Evolutionary conservation across 2,888 invertebrate species (phyloP), one percentile per base, ranked within the genome.

Genomic region (Pinctada fucata): DNA sequence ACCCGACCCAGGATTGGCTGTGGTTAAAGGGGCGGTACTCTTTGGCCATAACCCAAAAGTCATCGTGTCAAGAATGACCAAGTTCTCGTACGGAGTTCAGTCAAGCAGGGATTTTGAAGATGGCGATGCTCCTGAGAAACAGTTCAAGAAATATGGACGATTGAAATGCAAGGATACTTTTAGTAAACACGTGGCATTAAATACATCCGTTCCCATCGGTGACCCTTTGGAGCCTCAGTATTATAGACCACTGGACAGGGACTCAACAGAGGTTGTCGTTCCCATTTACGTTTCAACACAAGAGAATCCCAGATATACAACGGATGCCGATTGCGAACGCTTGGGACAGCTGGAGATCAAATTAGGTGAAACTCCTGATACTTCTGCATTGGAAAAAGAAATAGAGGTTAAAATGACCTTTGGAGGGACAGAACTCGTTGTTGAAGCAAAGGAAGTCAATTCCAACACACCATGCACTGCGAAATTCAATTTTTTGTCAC

Each of bases 11-110:
- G 83, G 82, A 3, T 68, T 84, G 50, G 79, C 83, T 2, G 83
- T 85, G 0, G 79, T 85, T 3, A 84, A 84, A 69, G 85, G 85
- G 0, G 85, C 85, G 1, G 85, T 85, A 1, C 64, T 85, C 16
- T 85, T 81, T 47, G 85, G 85, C 2, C 83, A 85, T 47, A 76
- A 84, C 65, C 83, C 83, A 2, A 16, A 52, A 2, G 76, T 78
- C n/a, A 84, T 85, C 16, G 63, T 78, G 3, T 81, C 80, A 31
- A 69, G 85, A 16, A 77, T 71, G n/a, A 68, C 80, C 31, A 76
- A 81, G 48, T 80, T 58, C 63, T 83, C 85, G 2, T 85, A 85
- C 50, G 85, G 85, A 1, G 80, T 84, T 4, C 51, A 74, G 49
- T 68, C 75, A 50, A 75, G 69, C 2, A 50, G 75, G 16, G 68